Conservation (phyloP, 2,113 vertebrate species). For the Callospermophilus lateralis region DNA sequence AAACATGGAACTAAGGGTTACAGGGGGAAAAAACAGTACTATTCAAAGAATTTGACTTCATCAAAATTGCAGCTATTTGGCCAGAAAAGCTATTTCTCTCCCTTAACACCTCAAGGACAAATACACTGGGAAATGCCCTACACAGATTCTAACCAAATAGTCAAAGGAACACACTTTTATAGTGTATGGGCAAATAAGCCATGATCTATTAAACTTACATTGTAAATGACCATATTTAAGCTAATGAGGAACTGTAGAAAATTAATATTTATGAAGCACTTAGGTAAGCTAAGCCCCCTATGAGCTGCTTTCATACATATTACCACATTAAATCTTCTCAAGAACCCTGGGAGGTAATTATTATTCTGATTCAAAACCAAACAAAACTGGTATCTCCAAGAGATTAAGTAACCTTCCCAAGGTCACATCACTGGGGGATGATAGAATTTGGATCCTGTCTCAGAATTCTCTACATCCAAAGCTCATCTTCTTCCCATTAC, state of each 20-base stretch:
- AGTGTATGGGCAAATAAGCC: conserved; percentile 50
- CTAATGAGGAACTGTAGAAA: conserved; percentile 52
- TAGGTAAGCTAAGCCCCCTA: neutral
- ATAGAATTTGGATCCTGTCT: conserved; percentile 13
- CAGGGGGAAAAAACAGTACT: neutral
- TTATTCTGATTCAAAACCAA: conserved; percentile 12
- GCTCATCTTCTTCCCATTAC: neutral
- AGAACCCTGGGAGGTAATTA: neutral
- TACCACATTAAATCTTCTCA: conserved; percentile 23
- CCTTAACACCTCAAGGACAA: neutral
- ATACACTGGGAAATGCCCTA: neutral
- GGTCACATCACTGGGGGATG: neutral
- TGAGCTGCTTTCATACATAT: neutral
- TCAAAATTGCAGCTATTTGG: neutral
- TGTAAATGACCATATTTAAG: conserved; percentile 37
- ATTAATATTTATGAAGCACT: conserved; percentile 48
- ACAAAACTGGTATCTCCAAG: neutral
- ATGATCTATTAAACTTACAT: conserved; percentile 41
- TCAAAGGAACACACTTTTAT: conserved; percentile 14
- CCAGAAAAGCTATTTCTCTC: conserved; percentile 58
- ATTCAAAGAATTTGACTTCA: neutral
- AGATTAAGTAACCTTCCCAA: neutral
- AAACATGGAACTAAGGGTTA: neutral
- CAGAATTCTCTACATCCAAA: conserved; percentile 30
- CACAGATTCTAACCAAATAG: neutral